These are phyloP conservation scores for Crypturellus undulatus DNA, from an alignment of 2,113 vertebrate species.

Conservation along the genomic window DNA sequence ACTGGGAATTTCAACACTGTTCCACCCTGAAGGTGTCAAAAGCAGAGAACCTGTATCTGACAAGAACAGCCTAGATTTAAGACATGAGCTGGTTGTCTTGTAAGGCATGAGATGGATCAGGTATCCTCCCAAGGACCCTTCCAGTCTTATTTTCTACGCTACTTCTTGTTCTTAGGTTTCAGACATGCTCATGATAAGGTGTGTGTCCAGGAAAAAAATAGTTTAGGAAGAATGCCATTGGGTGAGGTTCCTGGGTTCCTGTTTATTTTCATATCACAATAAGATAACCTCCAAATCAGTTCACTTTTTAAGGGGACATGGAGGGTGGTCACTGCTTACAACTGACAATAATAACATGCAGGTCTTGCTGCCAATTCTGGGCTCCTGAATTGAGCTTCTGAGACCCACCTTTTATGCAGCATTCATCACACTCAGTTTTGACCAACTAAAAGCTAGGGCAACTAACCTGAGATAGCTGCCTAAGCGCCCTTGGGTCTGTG, in stretches of 20 bases:
- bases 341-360: not conserved
- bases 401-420: not conserved
- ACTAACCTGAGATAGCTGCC: not conserved
- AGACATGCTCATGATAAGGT: not conserved
- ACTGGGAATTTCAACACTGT: not conserved
- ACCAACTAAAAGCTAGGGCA: not conserved
- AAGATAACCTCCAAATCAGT: not conserved
- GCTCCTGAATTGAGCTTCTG: not conserved
- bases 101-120: not conserved
- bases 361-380: not conserved
- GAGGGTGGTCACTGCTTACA: not conserved
- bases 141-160: not conserved
- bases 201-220: not conserved
- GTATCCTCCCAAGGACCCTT: not conserved
- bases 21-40: not conserved
- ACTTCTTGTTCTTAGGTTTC: not conserved
- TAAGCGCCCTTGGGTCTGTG: not conserved
- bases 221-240: not conserved
- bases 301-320: not conserved
- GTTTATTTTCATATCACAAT: not conserved
- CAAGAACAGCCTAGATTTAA: fast-evolving
- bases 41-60: not conserved
- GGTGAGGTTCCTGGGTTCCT: not conserved
- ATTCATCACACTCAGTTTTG: not conserved
- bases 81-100: not conserved